Percentiles rank a stretch among this genome's conserved stretches.
These are phyloP conservation scores for Paramuricea clavata DNA, from an alignment of 92 coral and sea anemone species.

Conservation along the genomic window DNA sequence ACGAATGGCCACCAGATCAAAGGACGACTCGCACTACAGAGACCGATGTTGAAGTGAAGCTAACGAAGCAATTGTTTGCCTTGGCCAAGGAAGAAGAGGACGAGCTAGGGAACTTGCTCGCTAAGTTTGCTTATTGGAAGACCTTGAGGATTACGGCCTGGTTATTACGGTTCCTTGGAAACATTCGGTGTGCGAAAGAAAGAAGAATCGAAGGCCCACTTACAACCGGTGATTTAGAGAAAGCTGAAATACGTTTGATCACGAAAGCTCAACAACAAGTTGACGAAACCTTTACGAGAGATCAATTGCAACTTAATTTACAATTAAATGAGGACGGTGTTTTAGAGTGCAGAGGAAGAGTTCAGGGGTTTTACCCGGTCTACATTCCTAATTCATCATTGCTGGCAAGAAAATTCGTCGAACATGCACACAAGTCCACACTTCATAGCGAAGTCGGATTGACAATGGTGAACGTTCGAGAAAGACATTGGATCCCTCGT, in stretches of 20 bases:
- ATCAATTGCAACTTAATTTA: background rate
- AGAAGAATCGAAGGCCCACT: background rate
- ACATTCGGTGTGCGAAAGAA: background rate
- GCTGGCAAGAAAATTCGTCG: background rate
- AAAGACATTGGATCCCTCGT: constrained; percentile 7
- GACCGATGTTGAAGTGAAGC: too few species aligned
- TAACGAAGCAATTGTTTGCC: too few species aligned
- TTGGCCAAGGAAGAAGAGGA: too few species aligned
- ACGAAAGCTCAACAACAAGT: background rate
- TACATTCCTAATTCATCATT: background rate
- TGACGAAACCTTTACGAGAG: background rate
- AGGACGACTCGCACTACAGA: too few species aligned
- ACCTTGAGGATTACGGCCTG: background rate
- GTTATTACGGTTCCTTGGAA: background rate
- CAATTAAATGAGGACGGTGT: background rate
- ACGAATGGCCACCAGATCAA: too few species aligned
- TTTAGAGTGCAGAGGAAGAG: background rate
- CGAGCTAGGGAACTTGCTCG: too few species aligned
- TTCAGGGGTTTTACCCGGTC: constrained; percentile 7
- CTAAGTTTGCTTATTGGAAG: too few species aligned
- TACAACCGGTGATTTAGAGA: background rate
- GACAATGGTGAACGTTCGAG: constrained; percentile 7
- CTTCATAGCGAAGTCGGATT: constrained; percentile 13
- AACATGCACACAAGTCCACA: constrained; percentile 1
- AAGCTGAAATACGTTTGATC: background rate